Evolutionary conservation across 2,888 invertebrate genomes (phyloP).

Genomic region (Escarpia spicata): DNA sequence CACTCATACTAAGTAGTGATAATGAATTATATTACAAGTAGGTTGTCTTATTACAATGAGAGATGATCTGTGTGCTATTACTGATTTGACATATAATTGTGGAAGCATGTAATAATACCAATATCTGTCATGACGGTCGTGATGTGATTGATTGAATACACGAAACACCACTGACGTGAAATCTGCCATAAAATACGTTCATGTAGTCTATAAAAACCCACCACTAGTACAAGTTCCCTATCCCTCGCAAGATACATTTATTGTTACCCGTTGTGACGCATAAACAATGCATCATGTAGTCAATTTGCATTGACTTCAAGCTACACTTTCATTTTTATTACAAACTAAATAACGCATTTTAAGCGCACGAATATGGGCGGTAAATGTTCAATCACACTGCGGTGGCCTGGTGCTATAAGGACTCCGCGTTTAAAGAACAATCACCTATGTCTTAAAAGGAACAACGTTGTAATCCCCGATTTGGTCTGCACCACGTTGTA

Average conservation of each 20-base stretch:
- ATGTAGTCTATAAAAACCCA: background rate
- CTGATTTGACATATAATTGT: background rate
- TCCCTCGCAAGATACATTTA: background rate
- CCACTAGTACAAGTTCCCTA: background rate
- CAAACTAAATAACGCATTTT: background rate
- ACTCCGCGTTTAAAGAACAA: no score
- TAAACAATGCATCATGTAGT: background rate
- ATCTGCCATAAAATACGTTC: background rate
- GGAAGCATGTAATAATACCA: no score
- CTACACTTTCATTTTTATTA: background rate
- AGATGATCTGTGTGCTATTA: background rate
- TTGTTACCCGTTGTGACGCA: background rate
- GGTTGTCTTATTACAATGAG: background rate
- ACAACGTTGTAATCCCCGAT: no score
- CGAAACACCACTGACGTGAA: background rate
- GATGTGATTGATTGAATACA: background rate
- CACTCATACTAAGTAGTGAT: no score
- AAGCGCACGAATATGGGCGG: background rate
- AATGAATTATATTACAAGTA: background rate
- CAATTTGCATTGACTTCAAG: background rate
- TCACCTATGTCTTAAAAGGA: no score
- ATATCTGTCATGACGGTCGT: no score
- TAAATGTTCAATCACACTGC: background rate
- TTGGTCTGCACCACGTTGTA: no score
- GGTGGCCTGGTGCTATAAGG: background rate